Base-by-base conservation (phyloP, 1,140 invertebrate species). In the Stratiolaelaps scimitus region DNA sequence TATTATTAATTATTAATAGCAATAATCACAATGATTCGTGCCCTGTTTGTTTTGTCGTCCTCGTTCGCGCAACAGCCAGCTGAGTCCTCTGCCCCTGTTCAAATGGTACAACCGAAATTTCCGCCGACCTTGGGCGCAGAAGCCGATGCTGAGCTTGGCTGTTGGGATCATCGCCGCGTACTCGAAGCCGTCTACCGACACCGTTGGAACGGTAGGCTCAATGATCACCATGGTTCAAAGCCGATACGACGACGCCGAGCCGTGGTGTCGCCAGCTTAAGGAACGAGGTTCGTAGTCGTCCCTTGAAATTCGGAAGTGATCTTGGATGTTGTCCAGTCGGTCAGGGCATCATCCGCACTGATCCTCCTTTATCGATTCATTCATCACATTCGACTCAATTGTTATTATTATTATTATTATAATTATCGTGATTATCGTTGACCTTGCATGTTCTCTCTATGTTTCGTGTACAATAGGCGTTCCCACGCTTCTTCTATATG, bases 191-290 rank as follows among this genome's bases (percentile, higher is more conserved):
- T 60, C 53, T 1, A 60, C 15, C 53, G 53, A 60, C 10, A 60
- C 53, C 1, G 20, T 60, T 23, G 53, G 53, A 20, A 60, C 53
- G 13, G 53, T 60, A 2, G 10, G 1, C 15, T 60, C 53, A 1
- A 60, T 60, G 53, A 60, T 60, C 1, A 60, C 53, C 15, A 60
- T 60, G 53, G 23, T 60, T n/a, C 53, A 60, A 34, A 60, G 53
- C 23, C 13, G 53, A 17, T 60, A 60, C 53, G 53, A 60, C 23
- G 53, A 60, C 20, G 53, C 53, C 15, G 53, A 60, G 23, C 53
- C 53, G 1, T 60, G 53, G 53, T 60, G 53, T 60, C 17, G 53
- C 15, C 26, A 60, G 53, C 53, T 60, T 4, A 15, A 15, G 2
- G 2, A 60, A 10, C 17, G 53, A 26, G 53, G 53, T 60, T 2